Conservation (phyloP, 2,888 invertebrate species). For the Dusona sp. region DNA sequence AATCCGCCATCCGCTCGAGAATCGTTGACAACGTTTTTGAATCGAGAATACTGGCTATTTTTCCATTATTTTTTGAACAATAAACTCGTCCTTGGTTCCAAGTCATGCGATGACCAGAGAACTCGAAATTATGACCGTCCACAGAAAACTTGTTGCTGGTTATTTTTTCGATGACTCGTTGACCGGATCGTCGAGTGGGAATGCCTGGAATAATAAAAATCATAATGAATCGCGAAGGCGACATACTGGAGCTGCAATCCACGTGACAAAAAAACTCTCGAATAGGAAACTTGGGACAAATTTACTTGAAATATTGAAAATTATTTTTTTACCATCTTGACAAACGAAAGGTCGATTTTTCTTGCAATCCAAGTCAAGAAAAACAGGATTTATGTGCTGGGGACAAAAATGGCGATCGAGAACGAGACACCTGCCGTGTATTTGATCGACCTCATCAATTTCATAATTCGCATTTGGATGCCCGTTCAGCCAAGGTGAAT, state of each 20-base stretch:
- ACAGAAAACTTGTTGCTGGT: slow-evolving; percentile 36
- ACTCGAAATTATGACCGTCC: slow-evolving; percentile 41
- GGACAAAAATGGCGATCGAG: slow-evolving; percentile 71
- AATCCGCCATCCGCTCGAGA: slow-evolving; percentile 67
- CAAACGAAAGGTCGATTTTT: slow-evolving; percentile 71
- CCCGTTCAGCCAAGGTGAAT: slow-evolving; percentile 70
- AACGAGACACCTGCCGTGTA: slow-evolving; percentile 62
- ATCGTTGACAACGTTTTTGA: slow-evolving; percentile 59
- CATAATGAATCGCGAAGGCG: background rate
- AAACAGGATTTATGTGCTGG: slow-evolving; percentile 65
- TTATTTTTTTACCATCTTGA: slow-evolving; percentile 57
- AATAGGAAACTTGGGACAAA: background rate
- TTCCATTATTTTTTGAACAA: slow-evolving; percentile 60
- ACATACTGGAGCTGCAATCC: background rate
- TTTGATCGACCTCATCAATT: slow-evolving; percentile 32
- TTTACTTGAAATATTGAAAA: background rate
- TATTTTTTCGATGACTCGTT: background rate
- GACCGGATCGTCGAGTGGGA: background rate
- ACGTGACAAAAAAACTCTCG: background rate
- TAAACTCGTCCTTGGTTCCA: slow-evolving; percentile 65
- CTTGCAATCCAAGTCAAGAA: slow-evolving; percentile 71
- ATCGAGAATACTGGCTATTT: slow-evolving; percentile 64
- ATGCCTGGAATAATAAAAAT: slow-evolving; percentile 13
- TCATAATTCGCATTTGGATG: slow-evolving; percentile 53
- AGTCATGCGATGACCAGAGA: slow-evolving; percentile 65